Evolutionary conservation across 1,140 invertebrate genomes (phyloP).

Genomic region (Penaeus vannamei): DNA sequence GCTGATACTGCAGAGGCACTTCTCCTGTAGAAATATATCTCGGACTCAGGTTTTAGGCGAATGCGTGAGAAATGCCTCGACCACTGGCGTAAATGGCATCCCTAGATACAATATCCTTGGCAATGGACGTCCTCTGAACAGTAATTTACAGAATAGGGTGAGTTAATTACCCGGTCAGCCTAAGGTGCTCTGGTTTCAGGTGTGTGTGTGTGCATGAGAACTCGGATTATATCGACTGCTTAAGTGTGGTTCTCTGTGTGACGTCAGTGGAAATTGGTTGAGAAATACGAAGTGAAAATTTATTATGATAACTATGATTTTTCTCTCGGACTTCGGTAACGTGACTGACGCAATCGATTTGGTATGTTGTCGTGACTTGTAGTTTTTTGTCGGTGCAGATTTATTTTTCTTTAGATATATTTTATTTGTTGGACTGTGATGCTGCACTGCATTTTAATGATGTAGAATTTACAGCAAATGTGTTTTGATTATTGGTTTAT

Average conservation of each 20-base stretch:
- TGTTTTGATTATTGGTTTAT: no score
- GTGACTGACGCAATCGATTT: not conserved
- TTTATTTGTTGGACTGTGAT: no score
- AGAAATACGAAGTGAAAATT: no score
- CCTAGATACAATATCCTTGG: not conserved
- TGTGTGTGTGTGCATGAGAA: no score
- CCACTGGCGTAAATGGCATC: not conserved
- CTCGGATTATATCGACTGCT: no score
- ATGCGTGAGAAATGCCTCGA: not conserved
- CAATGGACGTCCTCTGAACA: not conserved
- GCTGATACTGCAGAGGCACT: constrained; percentile 14
- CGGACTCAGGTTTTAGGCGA: not conserved
- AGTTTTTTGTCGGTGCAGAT: not conserved
- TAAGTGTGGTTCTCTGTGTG: no score
- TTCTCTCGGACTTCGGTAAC: no score
- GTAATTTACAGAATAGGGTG: not conserved
- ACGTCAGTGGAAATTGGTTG: no score
- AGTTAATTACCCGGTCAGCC: not conserved
- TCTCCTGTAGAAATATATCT: not conserved
- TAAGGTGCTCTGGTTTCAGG: no score
- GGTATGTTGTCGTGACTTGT: not conserved
- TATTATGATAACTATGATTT: no score
- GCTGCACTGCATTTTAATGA: no score
- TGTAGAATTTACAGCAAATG: no score
- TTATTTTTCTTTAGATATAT: not conserved